Evolutionary conservation across 2,888 invertebrate genomes (phyloP).

Genomic region (Ecliptopera silaceata): DNA sequence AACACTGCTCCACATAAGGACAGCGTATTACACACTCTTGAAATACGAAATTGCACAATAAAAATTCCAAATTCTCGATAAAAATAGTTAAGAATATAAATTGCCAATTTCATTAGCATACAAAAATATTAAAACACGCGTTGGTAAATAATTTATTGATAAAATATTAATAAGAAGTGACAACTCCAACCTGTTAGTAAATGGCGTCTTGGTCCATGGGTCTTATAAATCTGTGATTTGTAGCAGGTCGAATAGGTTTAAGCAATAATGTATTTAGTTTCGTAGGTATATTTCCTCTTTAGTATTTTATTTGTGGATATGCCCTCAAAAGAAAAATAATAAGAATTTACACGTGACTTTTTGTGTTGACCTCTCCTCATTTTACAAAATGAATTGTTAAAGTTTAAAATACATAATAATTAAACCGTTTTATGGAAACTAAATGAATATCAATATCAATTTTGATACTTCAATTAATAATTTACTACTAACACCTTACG

Average conservation of each 20-base stretch:
- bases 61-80: slow-evolving; percentile 22
- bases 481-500: no score
- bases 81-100: slow-evolving; percentile 35
- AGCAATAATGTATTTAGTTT: slow-evolving; percentile 16
- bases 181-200: slow-evolving; percentile 39
- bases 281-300: slow-evolving; percentile 10
- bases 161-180: slow-evolving; percentile 39
- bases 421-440: no score
- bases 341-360: neutral
- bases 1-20: slow-evolving; percentile 45
- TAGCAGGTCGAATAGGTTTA: slow-evolving; percentile 32
- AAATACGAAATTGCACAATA: slow-evolving; percentile 10
- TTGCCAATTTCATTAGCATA: slow-evolving; percentile 36
- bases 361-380: neutral
- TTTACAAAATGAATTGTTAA: neutral
- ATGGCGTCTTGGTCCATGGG: slow-evolving; percentile 29
- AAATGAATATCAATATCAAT: no score
- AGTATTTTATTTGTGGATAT: slow-evolving; percentile 5
- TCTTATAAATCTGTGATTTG: slow-evolving; percentile 34
- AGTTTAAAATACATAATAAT: neutral
- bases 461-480: no score
- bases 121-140: slow-evolving; percentile 34
- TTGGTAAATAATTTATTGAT: slow-evolving; percentile 35
- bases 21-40: slow-evolving; percentile 47
- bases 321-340: neutral